Evolutionary conservation across 2,113 vertebrate species (phyloP), one percentile per base, ranked within the genome.

Genomic region (Xyliphius kryptos): DNA sequence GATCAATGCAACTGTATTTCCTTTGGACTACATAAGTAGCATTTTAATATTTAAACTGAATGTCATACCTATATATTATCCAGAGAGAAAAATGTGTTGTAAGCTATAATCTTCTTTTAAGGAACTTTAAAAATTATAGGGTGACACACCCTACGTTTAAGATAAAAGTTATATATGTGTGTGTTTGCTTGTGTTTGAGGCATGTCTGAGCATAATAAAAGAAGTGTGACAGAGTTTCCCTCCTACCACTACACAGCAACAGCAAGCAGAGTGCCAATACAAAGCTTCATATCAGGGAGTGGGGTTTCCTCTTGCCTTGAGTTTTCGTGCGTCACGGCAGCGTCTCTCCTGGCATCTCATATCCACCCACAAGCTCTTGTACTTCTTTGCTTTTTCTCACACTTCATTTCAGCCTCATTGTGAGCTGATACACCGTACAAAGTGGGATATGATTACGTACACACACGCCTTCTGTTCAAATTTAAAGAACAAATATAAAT

Each of bases 261-360:
- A 3, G 68, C 19, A 44, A 22, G 41, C 15, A 22, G 16, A 9
- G 38, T 21, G 16, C 46, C 12, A 32, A 21, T 56, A 56, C 15
- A 60, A 38, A 48, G 16, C 11, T 19, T 21, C 9, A 17, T 19
- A 55, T 64, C 65, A 36, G 14, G 52, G 60, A 72, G 19, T 66
- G 72, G 77, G 81, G 76, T 81, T 86, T 82, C 81, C 80, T 84
- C 68, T 77, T 43, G 21, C 38, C 63, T 63, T 41, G 6, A 58
- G 44, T 55, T 52, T 72, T 13, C 32, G 49, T 53, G 56, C 70
- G 59, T 62, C 63, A 68, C 16, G 69, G 73, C 74, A 55, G 65
- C 16, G 20, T 63, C 46, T 66, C 61, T 47, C 15, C 50, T 55
- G 44, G 15, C 43, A 11, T 73, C 68, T 67, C 56, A 53, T 41